Conservation (phyloP, 2,113 vertebrate species). For the Scopus umbretta region DNA sequence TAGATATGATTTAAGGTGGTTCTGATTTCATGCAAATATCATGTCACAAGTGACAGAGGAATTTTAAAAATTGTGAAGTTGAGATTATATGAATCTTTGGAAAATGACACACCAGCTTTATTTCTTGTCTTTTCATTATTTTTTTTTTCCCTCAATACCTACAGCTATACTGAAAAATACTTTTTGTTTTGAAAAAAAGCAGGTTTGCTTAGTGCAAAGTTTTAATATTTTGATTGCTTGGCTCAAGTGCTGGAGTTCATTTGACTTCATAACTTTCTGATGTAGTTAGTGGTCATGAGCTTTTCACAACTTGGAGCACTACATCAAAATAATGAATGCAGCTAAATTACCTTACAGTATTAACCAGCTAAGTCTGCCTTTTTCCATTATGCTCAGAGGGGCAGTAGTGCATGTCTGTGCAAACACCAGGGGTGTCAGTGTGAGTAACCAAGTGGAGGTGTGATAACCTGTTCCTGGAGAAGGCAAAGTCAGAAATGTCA, state of each 20-base stretch:
- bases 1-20: not conserved
- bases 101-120: not conserved
- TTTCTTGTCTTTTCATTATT: not conserved
- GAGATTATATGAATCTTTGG: not conserved
- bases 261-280: not conserved
- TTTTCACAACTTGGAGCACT: not conserved
- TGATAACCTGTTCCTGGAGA: not conserved
- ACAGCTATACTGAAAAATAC: not conserved
- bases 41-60: not conserved
- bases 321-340: not conserved
- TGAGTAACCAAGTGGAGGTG: not conserved
- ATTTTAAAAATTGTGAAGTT: not conserved
- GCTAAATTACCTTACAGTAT: not conserved
- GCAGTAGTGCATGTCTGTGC: not conserved
- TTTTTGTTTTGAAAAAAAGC: not conserved
- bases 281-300: not conserved
- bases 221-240: not conserved
- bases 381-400: not conserved
- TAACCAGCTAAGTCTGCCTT: not conserved
- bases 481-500: not conserved
- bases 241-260: not conserved
- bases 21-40: not conserved
- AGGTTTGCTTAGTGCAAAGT: not conserved
- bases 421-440: not conserved
- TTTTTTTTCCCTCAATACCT: not conserved